A percentile compares a stretch with the other conserved stretches of the same genome.
Conservation (phyloP, 2,888 invertebrate genomes). For the Steinernema scapterisci region DNA sequence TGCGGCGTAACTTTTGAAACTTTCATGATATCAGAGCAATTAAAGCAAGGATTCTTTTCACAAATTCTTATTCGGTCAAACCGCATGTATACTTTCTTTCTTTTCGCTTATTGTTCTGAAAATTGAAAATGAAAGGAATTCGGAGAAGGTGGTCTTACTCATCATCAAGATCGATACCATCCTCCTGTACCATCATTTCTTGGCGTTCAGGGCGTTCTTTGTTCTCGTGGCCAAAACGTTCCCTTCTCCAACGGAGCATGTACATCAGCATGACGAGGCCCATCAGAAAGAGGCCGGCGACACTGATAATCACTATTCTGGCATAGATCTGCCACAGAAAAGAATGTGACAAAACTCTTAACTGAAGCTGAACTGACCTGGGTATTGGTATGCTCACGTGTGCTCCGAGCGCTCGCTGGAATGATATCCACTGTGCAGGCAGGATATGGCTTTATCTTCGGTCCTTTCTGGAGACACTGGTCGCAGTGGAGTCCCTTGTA, state of each 20-base stretch:
- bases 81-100: too few species aligned
- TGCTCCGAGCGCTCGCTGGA: conserved; percentile 42
- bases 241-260: conserved; percentile 36
- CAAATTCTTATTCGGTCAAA: too few species aligned
- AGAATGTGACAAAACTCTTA: not conserved
- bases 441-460: conserved; percentile 44
- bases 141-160: not conserved
- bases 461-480: conserved; percentile 46
- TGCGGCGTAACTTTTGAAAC: too few species aligned
- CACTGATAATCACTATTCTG: conserved; percentile 24
- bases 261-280: conserved; percentile 36
- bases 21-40: too few species aligned
- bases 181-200: not conserved
- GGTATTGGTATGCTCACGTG: conserved; percentile 36
- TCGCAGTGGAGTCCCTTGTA: conserved; percentile 58
- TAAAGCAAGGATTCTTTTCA: too few species aligned
- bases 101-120: not conserved
- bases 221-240: conserved; percentile 1
- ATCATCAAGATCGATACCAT: not conserved
- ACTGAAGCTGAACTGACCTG: conserved; percentile 13
- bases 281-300: conserved; percentile 31
- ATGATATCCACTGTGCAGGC: conserved; percentile 47
- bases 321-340: conserved; percentile 3
- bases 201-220: conserved; percentile 5
- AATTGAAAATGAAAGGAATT: too few species aligned